These are phyloP conservation scores for Xenus cinereus DNA, from an alignment of 2,113 vertebrate genomes.

Conservation along the genomic window DNA sequence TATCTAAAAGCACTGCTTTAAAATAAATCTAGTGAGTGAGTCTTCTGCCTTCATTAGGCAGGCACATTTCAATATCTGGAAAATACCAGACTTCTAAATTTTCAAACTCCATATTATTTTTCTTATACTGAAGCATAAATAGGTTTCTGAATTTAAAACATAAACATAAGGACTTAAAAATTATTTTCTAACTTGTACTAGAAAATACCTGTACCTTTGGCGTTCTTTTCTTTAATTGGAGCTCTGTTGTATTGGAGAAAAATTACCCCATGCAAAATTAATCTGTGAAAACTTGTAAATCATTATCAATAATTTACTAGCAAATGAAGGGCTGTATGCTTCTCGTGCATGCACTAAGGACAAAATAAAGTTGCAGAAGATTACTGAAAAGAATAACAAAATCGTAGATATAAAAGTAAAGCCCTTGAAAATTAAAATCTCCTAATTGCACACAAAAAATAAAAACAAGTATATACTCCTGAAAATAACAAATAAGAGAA, in stretches of 20 bases:
- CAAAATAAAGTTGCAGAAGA: constrained; percentile 47
- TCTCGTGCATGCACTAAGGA: constrained; percentile 26
- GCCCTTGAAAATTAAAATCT: background rate
- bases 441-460: background rate
- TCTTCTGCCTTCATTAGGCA: constrained; percentile 41
- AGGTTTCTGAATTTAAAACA: background rate
- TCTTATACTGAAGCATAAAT: background rate
- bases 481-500: constrained; percentile 12
- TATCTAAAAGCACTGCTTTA: constrained; percentile 42
- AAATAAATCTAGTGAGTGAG: constrained; percentile 43
- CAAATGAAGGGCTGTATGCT: constrained; percentile 36
- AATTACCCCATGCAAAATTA: constrained; percentile 64
- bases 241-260: constrained; percentile 34
- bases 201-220: constrained; percentile 30
- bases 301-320: constrained; percentile 55
- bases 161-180: background rate
- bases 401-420: background rate
- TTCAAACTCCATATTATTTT: background rate
- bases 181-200: background rate
- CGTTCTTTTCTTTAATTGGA: constrained; percentile 38
- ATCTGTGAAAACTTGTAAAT: constrained; percentile 58
- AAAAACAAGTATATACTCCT: background rate
- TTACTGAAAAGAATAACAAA: constrained; percentile 59
- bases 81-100: constrained; percentile 23
- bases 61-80: constrained; percentile 41